phyloP scores from a whole-genome alignment of 2,113 vertebrate genomes.

The Cyanoliseus patagonus region DNA sequence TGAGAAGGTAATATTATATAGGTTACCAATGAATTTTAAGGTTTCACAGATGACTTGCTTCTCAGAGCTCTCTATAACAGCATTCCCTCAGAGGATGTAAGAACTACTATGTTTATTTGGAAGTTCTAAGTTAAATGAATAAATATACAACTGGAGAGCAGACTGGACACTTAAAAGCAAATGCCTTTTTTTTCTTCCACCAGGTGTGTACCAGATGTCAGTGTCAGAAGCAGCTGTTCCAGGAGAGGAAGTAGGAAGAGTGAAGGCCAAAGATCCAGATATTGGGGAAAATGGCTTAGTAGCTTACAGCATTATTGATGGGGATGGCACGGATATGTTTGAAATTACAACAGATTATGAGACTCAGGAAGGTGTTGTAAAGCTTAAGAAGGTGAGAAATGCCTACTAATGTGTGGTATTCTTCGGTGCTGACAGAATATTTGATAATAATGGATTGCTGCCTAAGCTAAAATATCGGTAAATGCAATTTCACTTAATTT shows the following conservation, averaged over 20 bases:
- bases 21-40: neutral
- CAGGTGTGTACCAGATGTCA: slow-evolving; percentile 95
- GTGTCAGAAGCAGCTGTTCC: slow-evolving; percentile 89
- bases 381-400: slow-evolving; percentile 90
- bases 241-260: slow-evolving; percentile 91
- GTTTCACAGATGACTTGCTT: neutral
- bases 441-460: slow-evolving; percentile 28
- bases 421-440: neutral
- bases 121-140: neutral
- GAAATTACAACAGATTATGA: slow-evolving; percentile 92
- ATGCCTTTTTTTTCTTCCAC: neutral
- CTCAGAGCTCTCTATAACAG: neutral
- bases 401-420: neutral
- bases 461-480: slow-evolving; percentile 29
- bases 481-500: slow-evolving; percentile 48
- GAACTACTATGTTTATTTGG: neutral
- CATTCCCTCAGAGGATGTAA: neutral
- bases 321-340: slow-evolving; percentile 88
- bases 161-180: neutral
- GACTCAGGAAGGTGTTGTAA: slow-evolving; percentile 93
- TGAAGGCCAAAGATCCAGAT: slow-evolving; percentile 95
- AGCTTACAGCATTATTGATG: slow-evolving; percentile 89
- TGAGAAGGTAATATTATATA: neutral
- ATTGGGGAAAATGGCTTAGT: slow-evolving; percentile 93
- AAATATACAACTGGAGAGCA: neutral